A percentile compares a stretch with the other conserved stretches of the same genome.
These are phyloP conservation scores for Allygus modestus DNA, from an alignment of 2,888 invertebrate species.

Conservation along the genomic window DNA sequence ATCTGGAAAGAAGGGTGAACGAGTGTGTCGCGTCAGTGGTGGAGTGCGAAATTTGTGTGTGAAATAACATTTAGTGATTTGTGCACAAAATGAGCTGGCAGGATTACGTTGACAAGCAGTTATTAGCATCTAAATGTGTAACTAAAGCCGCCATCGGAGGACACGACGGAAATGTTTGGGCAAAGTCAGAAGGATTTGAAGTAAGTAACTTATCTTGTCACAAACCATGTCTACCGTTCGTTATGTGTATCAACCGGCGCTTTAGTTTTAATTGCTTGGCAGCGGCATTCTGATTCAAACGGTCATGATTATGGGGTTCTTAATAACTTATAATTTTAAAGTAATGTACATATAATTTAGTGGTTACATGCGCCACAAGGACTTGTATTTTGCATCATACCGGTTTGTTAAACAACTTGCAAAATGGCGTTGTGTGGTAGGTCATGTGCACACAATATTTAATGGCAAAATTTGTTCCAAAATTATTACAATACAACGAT, in stretches of 20 bases:
- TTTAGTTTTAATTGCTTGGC: not conserved
- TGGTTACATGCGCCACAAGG: too few species aligned
- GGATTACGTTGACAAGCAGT: slow-evolving; percentile 98
- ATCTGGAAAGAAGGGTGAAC: slow-evolving; percentile 51
- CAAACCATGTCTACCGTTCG: not conserved
- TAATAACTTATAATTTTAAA: too few species aligned
- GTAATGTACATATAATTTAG: too few species aligned
- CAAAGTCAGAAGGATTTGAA: slow-evolving; percentile 95
- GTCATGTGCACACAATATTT: too few species aligned
- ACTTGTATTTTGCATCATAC: not conserved
- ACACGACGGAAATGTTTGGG: slow-evolving; percentile 97
- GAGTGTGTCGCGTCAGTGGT: slow-evolving; percentile 59
- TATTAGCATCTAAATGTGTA: slow-evolving; percentile 96
- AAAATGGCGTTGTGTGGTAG: slow-evolving; percentile 35
- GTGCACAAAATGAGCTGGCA: slow-evolving; percentile 93
- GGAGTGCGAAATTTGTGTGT: slow-evolving; percentile 60
- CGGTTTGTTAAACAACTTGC: not conserved
- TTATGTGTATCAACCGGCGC: not conserved
- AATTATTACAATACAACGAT: too few species aligned
- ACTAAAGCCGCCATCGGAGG: slow-evolving; percentile 97
- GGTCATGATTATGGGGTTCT: too few species aligned
- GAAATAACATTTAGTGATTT: slow-evolving; percentile 64
- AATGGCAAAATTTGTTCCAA: too few species aligned
- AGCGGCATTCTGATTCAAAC: too few species aligned
- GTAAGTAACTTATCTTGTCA: slow-evolving; percentile 80